phyloP scores from a whole-genome alignment of 2,888 invertebrate genomes.

The Gymnosoma rotundatum region DNA sequence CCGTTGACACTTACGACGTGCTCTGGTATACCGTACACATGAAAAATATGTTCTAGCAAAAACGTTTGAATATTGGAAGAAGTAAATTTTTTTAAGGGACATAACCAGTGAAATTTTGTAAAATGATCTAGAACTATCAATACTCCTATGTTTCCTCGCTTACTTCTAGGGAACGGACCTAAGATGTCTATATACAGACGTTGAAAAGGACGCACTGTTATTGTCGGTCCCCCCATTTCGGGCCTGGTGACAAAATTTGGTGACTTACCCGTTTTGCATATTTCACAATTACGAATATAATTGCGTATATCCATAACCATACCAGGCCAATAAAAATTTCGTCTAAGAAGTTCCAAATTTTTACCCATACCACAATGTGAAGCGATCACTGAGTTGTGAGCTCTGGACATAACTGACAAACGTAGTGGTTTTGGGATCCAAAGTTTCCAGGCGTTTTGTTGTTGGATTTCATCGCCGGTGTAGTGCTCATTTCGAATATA shows the following conservation, averaged over 20 bases:
- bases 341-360: slow-evolving; percentile 15
- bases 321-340: slow-evolving; percentile 43
- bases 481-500: background rate
- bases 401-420: background rate
- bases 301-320: slow-evolving; percentile 33
- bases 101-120: slow-evolving; percentile 41
- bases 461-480: background rate
- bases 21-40: slow-evolving; percentile 73
- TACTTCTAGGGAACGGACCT: slow-evolving; percentile 64
- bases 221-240: slow-evolving; percentile 49
- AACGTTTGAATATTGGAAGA: slow-evolving; percentile 23
- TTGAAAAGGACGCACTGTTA: slow-evolving; percentile 59
- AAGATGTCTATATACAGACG: slow-evolving; percentile 50
- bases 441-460: slow-evolving; percentile 57
- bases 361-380: slow-evolving; percentile 32
- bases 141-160: slow-evolving; percentile 39
- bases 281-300: background rate
- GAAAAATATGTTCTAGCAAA: slow-evolving; percentile 67
- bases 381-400: background rate
- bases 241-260: slow-evolving; percentile 47
- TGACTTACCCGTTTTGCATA: slow-evolving; percentile 37
- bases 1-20: slow-evolving; percentile 73
- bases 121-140: slow-evolving; percentile 32
- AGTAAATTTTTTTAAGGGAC: slow-evolving; percentile 44
- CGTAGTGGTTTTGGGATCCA: slow-evolving; percentile 51